These are phyloP conservation scores for Cremastinae sp. DNA, from an alignment of 2,888 invertebrate species.

Conservation along the genomic window DNA sequence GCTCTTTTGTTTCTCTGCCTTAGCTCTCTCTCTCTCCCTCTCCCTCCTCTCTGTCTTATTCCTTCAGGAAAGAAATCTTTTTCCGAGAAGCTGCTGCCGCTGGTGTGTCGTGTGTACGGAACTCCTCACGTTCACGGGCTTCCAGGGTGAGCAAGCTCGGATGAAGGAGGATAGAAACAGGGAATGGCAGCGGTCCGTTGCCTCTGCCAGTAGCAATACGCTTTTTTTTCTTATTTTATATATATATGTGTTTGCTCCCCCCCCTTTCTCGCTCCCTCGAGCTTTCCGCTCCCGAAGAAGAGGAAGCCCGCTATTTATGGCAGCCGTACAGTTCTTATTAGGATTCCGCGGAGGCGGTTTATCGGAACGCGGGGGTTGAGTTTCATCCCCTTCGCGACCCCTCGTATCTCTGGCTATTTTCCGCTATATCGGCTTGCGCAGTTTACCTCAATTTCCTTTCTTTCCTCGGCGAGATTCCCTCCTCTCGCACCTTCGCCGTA, in stretches of 20 bases:
- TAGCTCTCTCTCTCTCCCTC: slow-evolving; percentile 20
- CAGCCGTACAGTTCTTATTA: slow-evolving; percentile 72
- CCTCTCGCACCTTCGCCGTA: slow-evolving; percentile 14
- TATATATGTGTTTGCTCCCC: background rate
- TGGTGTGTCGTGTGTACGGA: slow-evolving; percentile 59
- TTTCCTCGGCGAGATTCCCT: slow-evolving; percentile 38
- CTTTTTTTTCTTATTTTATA: slow-evolving; percentile 62
- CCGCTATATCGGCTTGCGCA: slow-evolving; percentile 30
- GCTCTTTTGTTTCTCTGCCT: slow-evolving; percentile 53
- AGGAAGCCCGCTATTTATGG: slow-evolving; percentile 71
- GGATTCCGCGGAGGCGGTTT: slow-evolving; percentile 69
- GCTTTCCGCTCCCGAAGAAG: slow-evolving; percentile 67
- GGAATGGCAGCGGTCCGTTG: slow-evolving; percentile 43
- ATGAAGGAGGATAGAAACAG: slow-evolving; percentile 48
- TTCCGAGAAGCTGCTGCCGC: slow-evolving; percentile 41
- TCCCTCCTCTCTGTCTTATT: slow-evolving; percentile 31
- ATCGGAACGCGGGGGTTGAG: slow-evolving; percentile 60
- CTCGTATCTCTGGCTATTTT: slow-evolving; percentile 31
- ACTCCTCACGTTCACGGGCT: slow-evolving; percentile 68
- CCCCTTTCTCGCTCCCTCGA: background rate
- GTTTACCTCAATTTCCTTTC: slow-evolving; percentile 45
- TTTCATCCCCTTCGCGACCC: slow-evolving; percentile 57
- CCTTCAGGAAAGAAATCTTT: slow-evolving; percentile 68
- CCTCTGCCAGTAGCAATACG: slow-evolving; percentile 71
- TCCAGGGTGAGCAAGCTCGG: slow-evolving; percentile 62